Conservation (phyloP, 2,797 vertebrate genomes). For the Sebastes trivittatus region DNA sequence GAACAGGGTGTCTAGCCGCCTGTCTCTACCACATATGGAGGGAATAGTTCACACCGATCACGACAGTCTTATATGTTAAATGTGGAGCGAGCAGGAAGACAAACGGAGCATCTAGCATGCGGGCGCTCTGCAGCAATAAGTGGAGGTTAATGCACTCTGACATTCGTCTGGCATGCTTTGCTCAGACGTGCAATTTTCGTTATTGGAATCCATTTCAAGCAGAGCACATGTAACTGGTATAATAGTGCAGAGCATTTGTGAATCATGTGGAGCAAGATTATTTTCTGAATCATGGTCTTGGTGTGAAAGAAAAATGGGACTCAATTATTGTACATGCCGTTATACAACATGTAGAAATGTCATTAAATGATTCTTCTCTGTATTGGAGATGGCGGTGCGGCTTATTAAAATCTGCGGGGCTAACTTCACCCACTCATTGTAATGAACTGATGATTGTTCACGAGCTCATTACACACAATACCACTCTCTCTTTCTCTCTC, state of each 20-base stretch:
- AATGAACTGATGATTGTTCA: conserved; percentile 48
- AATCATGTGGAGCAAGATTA: conserved; percentile 1
- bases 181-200: neutral
- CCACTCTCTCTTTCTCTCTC: neutral
- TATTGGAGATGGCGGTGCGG: conserved; percentile 7
- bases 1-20: conserved; percentile 11
- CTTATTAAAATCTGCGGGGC: conserved; percentile 55
- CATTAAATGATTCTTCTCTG: conserved; percentile 25
- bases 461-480: conserved; percentile 43
- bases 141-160: conserved; percentile 18
- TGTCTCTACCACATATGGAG: conserved; percentile 10
- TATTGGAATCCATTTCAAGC: conserved; percentile 8
- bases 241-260: neutral
- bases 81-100: neutral
- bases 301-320: conserved; percentile 6
- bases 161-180: neutral
- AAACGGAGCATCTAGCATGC: neutral
- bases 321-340: conserved; percentile 26
- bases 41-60: conserved; percentile 17
- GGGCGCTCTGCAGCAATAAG: neutral
- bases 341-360: conserved; percentile 17
- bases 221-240: neutral
- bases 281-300: conserved; percentile 20
- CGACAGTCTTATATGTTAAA: neutral
- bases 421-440: conserved; percentile 31